Base-by-base conservation (phyloP, 2,888 invertebrate genomes). In the Bruchidius siliquastri region DNA sequence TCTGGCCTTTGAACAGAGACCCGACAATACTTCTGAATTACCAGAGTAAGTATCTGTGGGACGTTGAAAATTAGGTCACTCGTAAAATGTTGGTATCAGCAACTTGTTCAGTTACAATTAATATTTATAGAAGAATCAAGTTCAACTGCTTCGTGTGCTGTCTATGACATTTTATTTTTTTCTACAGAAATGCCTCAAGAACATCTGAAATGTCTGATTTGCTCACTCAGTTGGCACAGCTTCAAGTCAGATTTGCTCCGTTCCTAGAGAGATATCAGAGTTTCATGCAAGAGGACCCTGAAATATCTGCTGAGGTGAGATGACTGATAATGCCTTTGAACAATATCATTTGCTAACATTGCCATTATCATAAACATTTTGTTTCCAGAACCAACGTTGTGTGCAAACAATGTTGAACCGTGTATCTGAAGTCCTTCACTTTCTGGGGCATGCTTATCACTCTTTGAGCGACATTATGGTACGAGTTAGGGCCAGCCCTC, bases 371-470 rank as follows among this genome's bases (percentile, higher is more conserved):
- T 4, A 26, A 26, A 8, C 26, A 26, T 4, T 4, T 26, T 26
- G 2, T 13, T 49, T 49, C 68, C 85, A 88, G 74, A 87, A 89
- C 72, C 87, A 87, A 0, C 86, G 88, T 70, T 87, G 88, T 76
- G 89, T 89, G 2, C 95, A 95, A 84, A 89, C 90, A 20, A 87
- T 92, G 68, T 91, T 93, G 77, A 92, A 93, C 82, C 88, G 92
- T 72, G 92, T 95, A 0, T 92, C 94, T 0, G 94, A 95, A 84
- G 90, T 93, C 22, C 88, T 96, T 82, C 98, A 98, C 84, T 93
- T 92, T 79, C 88, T 97, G 80, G 92, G 96, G 0, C 98, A 98
- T 83, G 94, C 94, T 0, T 95, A 94, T 85, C 98, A 98, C 84
- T 92, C 94, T 0, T 88, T 96, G 70, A 96, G 96, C 81, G 97